These are phyloP conservation scores for Leucoraja ocellata DNA, from an alignment of 2,797 vertebrate species.

Conservation along the genomic window DNA sequence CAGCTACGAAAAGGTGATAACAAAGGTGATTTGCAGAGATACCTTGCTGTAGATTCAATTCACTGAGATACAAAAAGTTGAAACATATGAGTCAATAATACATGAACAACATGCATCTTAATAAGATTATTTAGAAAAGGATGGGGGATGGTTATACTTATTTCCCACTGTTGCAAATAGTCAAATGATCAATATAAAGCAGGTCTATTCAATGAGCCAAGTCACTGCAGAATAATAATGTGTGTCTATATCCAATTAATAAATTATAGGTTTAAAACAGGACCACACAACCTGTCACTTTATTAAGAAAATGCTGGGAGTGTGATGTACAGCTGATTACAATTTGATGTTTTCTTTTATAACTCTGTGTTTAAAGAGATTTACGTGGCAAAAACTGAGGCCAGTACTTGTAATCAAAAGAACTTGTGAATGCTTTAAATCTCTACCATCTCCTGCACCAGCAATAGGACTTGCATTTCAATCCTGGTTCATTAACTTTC, in stretches of 20 bases:
- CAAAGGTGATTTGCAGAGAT: background rate
- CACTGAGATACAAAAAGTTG: background rate
- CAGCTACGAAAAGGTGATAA: background rate
- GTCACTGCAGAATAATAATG: background rate
- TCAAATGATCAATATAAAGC: background rate
- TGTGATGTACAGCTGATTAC: background rate
- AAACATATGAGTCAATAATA: slow-evolving; percentile 4
- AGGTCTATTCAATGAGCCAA: background rate
- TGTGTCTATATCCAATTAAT: background rate
- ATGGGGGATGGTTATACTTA: background rate
- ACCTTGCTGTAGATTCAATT: slow-evolving; percentile 8
- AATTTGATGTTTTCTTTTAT: background rate
- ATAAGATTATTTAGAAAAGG: slow-evolving; percentile 7
- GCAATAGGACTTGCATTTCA: background rate
- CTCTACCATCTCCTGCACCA: background rate
- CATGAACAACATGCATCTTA: background rate
- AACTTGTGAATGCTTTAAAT: background rate
- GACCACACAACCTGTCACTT: background rate
- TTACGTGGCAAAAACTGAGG: background rate
- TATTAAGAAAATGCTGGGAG: background rate
- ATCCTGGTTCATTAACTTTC: background rate
- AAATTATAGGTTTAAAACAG: background rate
- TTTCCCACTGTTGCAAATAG: background rate
- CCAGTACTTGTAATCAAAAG: background rate
- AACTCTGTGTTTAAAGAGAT: background rate